Percentiles rank a stretch among this genome's conserved stretches.
Conservation (phyloP, 2,888 invertebrate species). For the Colostygia pectinataria region DNA sequence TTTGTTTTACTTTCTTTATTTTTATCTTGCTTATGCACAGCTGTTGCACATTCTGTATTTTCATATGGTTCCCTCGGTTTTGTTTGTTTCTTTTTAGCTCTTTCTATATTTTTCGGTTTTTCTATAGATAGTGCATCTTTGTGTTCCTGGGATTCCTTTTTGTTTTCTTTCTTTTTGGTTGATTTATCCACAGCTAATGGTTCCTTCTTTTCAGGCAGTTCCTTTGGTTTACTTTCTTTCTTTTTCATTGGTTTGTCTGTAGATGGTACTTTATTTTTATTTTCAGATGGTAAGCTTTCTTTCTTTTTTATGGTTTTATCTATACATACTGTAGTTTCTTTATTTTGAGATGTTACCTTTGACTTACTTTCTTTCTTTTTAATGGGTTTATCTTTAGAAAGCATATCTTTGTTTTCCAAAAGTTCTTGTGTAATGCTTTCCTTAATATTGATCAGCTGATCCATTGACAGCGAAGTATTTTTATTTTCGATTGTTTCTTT, state of each 20-base stretch:
- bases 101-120: too few relatives aligned
- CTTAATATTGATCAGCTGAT: constrained; percentile 10
- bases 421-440: constrained; percentile 7
- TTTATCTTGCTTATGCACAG: constrained; percentile 5
- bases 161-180: constrained; percentile 9
- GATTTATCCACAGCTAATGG: constrained; percentile 1
- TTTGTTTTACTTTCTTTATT: constrained; percentile 29
- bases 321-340: constrained; percentile 10
- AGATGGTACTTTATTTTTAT: constrained; percentile 22
- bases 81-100: constrained; percentile 9
- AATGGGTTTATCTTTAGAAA: not conserved
- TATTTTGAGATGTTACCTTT: constrained; percentile 31
- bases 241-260: constrained; percentile 16
- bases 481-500: constrained; percentile 1
- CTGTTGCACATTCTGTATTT: not conserved
- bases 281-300: constrained; percentile 27
- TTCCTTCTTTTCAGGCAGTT: constrained; percentile 2
- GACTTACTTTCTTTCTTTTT: constrained; percentile 24
- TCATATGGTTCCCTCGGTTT: not conserved
- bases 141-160: constrained; percentile 10
- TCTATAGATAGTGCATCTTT: not conserved
- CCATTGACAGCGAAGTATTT: constrained; percentile 14
- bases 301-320: constrained; percentile 19
- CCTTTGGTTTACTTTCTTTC: constrained; percentile 17
- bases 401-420: not conserved